Evolutionary conservation across 2,797 vertebrate species (phyloP).

Genomic region (Pangasius djambal): DNA sequence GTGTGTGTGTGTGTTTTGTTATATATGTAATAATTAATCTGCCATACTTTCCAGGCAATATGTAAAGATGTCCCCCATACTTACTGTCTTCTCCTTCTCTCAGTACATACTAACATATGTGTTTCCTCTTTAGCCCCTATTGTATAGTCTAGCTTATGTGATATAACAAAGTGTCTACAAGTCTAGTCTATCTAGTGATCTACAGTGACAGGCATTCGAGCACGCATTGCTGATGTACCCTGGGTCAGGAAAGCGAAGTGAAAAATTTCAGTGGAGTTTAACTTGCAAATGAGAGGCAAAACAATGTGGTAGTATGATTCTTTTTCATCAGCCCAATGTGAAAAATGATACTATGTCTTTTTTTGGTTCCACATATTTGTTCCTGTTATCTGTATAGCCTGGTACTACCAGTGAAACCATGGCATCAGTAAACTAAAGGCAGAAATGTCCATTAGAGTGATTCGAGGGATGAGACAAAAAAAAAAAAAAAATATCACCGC

Average conservation of each 20-base stretch:
- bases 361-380: neutral
- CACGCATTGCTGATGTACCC: neutral
- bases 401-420: neutral
- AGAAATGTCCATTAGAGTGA: neutral
- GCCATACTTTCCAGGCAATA: neutral
- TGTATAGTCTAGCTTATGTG: neutral
- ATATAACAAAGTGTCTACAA: neutral
- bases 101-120: neutral
- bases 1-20: neutral
- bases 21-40: neutral
- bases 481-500: neutral
- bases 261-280: neutral
- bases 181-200: neutral
- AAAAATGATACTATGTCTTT: neutral
- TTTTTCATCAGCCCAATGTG: neutral
- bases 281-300: neutral
- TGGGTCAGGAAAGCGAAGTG: neutral
- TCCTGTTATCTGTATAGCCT: neutral
- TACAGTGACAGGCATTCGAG: neutral
- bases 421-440: neutral
- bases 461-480: neutral
- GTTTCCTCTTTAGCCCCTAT: neutral
- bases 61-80: neutral
- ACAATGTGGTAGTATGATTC: neutral
- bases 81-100: neutral